Conservation (phyloP, 2,797 vertebrate species). For the Syndactyla subalaris region DNA sequence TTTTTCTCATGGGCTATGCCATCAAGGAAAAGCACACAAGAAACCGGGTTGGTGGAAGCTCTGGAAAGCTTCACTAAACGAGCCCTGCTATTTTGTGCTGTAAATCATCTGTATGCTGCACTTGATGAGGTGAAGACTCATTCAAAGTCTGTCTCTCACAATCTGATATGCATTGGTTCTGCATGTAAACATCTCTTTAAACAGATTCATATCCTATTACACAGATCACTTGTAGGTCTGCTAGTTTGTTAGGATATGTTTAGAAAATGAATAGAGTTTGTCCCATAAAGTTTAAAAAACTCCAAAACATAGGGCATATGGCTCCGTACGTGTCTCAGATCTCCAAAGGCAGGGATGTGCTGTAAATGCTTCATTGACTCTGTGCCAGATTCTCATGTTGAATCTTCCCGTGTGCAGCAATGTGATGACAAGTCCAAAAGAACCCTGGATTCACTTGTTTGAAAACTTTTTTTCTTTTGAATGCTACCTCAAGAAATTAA, state of each 20-base stretch:
- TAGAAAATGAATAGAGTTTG: background rate
- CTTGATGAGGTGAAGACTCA: background rate
- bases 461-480: background rate
- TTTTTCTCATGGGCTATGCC: background rate
- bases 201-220: background rate
- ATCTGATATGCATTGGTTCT: background rate
- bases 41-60: background rate
- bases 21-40: background rate
- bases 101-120: background rate
- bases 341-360: background rate
- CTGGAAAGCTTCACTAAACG: background rate
- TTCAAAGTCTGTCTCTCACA: background rate
- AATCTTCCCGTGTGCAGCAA: background rate
- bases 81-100: background rate
- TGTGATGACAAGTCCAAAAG: background rate
- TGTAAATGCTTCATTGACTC: background rate
- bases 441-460: background rate
- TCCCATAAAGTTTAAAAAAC: background rate
- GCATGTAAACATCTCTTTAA: background rate
- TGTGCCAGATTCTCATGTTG: background rate
- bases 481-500: background rate
- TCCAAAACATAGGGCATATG: too few relatives aligned
- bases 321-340: background rate
- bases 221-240: background rate
- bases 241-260: background rate